Percentiles rank a stretch among this genome's conserved stretches.
These are phyloP conservation scores for Orchesella cincta DNA, from an alignment of 1,140 invertebrate species.

Conservation along the genomic window DNA sequence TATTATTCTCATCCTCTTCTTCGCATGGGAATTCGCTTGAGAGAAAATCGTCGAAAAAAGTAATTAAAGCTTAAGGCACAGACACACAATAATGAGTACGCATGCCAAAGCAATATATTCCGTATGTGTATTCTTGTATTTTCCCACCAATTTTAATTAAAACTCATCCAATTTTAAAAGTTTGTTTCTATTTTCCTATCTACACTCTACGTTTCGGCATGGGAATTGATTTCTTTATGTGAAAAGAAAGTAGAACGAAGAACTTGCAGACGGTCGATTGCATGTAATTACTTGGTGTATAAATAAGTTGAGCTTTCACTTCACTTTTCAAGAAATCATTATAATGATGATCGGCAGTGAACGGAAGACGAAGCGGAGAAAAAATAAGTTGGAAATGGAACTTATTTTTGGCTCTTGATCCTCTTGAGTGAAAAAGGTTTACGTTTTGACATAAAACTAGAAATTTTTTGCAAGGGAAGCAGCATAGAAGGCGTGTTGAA, in stretches of 20 bases:
- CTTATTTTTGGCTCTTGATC: too few species aligned
- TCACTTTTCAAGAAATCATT: too few species aligned
- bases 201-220: background rate
- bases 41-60: too few species aligned
- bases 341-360: too few species aligned
- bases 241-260: too few species aligned
- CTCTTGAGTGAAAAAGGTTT: background rate
- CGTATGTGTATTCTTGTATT: background rate
- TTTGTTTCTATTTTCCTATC: background rate
- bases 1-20: background rate
- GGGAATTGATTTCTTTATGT: background rate
- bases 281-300: too few species aligned
- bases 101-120: background rate
- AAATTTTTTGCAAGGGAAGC: background rate
- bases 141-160: conserved; percentile 1
- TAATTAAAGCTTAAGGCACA: background rate
- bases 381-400: too few species aligned
- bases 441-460: background rate
- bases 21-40: background rate
- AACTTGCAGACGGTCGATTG: too few species aligned
- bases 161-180: conserved; percentile 8
- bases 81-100: background rate
- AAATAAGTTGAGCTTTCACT: too few species aligned
- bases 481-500: too few species aligned
- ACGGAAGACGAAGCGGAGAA: too few species aligned